These are phyloP conservation scores for Molothrus ater DNA, from an alignment of 2,797 vertebrate species.

Conservation along the genomic window DNA sequence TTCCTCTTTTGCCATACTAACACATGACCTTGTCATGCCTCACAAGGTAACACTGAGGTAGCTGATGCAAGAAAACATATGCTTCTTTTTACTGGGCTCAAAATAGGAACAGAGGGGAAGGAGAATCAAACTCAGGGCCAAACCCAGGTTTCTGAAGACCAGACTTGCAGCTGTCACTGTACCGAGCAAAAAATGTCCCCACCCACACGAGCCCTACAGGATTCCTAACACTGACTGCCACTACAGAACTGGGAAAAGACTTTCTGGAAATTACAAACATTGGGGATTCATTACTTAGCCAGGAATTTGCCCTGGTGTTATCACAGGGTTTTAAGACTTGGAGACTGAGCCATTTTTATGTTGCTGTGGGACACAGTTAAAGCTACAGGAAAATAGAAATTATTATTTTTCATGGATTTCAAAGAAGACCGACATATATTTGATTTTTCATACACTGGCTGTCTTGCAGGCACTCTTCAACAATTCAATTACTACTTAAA, in stretches of 20 bases:
- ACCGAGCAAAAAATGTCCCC: background rate
- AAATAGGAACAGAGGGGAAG: slow-evolving; percentile 18
- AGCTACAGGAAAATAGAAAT: background rate
- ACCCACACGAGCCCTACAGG: background rate
- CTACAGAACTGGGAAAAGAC: background rate
- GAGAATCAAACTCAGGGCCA: background rate
- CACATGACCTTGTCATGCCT: slow-evolving; percentile 38
- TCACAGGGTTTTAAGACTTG: background rate
- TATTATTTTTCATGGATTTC: slow-evolving; percentile 9
- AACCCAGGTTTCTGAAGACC: background rate
- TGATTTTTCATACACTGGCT: background rate
- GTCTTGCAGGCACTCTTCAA: slow-evolving; percentile 12
- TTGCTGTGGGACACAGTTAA: background rate
- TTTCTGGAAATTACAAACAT: background rate
- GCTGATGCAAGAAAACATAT: slow-evolving; percentile 53
- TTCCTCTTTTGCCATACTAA: slow-evolving; percentile 20
- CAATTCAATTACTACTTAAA: slow-evolving; percentile 25
- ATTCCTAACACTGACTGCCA: background rate
- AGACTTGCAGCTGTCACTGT: slow-evolving; percentile 29
- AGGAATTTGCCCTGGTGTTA: background rate
- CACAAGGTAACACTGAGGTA: slow-evolving; percentile 43
- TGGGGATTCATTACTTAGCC: background rate
- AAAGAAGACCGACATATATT: background rate
- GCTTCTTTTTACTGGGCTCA: slow-evolving; percentile 47
- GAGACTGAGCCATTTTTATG: background rate